phyloP scores from a whole-genome alignment of 2,113 vertebrate species.

The Galbula dea region DNA sequence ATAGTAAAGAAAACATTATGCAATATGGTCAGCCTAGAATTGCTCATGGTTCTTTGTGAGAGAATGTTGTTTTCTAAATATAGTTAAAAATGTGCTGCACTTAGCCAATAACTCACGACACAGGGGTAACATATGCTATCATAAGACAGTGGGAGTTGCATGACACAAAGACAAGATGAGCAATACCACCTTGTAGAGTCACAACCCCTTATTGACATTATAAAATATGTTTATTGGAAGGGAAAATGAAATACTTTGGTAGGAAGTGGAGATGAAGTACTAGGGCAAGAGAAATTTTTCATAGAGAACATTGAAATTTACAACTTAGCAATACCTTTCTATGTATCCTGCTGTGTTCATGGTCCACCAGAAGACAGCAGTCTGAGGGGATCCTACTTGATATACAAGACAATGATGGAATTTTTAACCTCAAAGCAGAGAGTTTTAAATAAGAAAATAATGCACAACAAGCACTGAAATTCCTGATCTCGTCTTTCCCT shows the following conservation, averaged over 20 bases:
- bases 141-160: conserved; percentile 58
- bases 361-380: background rate
- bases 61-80: conserved; percentile 49
- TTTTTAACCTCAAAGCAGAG: conserved; percentile 42
- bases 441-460: background rate
- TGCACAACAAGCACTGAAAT: background rate
- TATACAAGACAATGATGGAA: background rate
- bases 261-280: conserved; percentile 58
- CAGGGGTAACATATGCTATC: conserved; percentile 63
- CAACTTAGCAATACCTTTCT: conserved; percentile 15
- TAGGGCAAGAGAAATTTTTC: conserved; percentile 46
- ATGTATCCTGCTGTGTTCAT: background rate
- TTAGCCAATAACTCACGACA: conserved; percentile 54
- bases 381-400: background rate
- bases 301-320: conserved; percentile 57
- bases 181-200: conserved; percentile 58
- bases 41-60: conserved; percentile 16
- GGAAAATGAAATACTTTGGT: conserved; percentile 69
- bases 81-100: conserved; percentile 26
- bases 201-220: conserved; percentile 55
- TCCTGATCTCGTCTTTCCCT: background rate
- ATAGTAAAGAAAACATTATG: conserved; percentile 26
- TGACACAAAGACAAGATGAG: conserved; percentile 63
- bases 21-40: conserved; percentile 50
- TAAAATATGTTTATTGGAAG: conserved; percentile 70